Conservation (phyloP, 1,140 invertebrate species). For the Drosophila setifemur region DNA sequence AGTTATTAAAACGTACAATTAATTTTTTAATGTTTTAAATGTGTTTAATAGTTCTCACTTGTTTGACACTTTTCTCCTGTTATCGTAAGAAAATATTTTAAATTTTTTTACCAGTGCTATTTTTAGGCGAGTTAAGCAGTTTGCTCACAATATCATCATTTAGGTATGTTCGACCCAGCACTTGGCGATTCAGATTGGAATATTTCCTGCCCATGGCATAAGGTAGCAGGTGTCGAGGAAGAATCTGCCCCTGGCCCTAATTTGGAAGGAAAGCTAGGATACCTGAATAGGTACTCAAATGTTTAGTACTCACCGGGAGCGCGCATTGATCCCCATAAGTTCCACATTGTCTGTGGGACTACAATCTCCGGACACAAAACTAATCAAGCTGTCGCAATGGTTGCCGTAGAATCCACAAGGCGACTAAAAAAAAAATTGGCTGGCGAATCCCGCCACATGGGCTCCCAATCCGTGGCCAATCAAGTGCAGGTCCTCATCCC, state of each 20-base stretch:
- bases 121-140: background rate
- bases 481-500: constrained; percentile 13
- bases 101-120: too few relatives aligned
- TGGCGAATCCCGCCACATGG: constrained; percentile 14
- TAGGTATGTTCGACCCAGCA: constrained; percentile 10
- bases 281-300: background rate
- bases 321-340: constrained; percentile 3
- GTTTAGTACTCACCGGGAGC: background rate
- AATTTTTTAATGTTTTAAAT: too few relatives aligned
- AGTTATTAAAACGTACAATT: too few relatives aligned
- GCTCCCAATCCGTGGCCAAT: constrained; percentile 41
- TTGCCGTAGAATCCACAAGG: constrained; percentile 1
- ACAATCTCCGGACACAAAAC: background rate
- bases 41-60: too few relatives aligned
- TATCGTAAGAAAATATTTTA: too few relatives aligned
- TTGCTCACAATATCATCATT: constrained; percentile 1
- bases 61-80: too few relatives aligned
- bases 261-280: background rate
- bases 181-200: background rate
- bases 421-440: background rate
- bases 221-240: constrained; percentile 26
- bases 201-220: constrained; percentile 15
- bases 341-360: background rate
- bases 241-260: constrained; percentile 28
- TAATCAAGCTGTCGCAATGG: background rate